Evolutionary conservation across 2,113 vertebrate species (phyloP).

Genomic region (Eublepharis macularius): DNA sequence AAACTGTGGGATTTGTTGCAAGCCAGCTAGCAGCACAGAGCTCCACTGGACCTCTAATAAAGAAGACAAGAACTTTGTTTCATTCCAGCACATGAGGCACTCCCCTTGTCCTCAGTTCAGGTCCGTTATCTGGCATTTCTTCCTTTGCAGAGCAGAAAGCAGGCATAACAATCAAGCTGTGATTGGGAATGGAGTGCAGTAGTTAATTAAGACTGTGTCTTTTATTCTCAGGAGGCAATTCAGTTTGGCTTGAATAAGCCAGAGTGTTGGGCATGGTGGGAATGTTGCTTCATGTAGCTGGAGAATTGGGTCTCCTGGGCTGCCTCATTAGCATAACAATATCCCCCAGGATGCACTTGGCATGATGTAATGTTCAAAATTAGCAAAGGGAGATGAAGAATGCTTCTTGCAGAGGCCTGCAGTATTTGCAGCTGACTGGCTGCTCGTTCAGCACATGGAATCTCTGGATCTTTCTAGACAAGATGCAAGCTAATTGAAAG

Average conservation of each 20-base stretch:
- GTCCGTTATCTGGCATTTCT: constrained; percentile 55
- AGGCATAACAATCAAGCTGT: constrained; percentile 51
- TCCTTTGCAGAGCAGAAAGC: constrained; percentile 30
- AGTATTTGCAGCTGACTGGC: constrained; percentile 75
- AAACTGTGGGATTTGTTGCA: constrained; percentile 23
- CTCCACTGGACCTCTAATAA: constrained; percentile 22
- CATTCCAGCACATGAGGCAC: constrained; percentile 32
- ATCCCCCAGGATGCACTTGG: constrained; percentile 79
- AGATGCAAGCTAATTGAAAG: constrained; percentile 73
- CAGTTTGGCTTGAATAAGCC: constrained; percentile 72
- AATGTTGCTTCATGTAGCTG: constrained; percentile 76
- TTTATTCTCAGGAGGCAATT: constrained; percentile 77
- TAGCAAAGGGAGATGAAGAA: constrained; percentile 45
- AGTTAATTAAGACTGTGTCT: constrained; percentile 80
- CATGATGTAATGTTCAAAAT: constrained; percentile 77
- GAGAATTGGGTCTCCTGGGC: constrained; percentile 65
- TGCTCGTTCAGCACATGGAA: constrained; percentile 62
- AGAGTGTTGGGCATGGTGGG: constrained; percentile 79
- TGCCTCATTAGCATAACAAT: constrained; percentile 86
- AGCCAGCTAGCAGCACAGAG: constrained; percentile 42
- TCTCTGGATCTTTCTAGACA: constrained; percentile 46
- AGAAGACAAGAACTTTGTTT: not conserved
- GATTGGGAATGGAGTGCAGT: constrained; percentile 54
- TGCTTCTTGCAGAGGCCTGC: constrained; percentile 62
- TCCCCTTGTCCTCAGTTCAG: constrained; percentile 19